Evolutionary conservation across 1,140 invertebrate species (phyloP).

Genomic region (Rhopalosiphum maidis): DNA sequence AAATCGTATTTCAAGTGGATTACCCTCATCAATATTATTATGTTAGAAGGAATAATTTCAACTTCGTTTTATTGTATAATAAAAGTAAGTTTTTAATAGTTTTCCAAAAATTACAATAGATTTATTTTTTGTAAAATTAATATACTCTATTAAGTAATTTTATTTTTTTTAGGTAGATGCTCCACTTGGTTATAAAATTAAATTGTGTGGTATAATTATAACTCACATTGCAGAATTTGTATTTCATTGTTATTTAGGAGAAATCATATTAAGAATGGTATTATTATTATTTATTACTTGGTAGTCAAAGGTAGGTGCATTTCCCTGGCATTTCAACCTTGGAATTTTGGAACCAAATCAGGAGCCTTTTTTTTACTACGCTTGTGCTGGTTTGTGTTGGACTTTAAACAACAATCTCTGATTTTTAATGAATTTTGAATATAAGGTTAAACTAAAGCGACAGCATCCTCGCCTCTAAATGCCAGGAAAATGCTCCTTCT

Average conservation of each 20-base stretch:
- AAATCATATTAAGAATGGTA: not conserved
- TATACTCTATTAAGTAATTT: not conserved
- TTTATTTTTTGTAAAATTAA: too few relatives aligned
- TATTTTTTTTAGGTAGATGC: not conserved
- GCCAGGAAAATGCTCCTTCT: too few relatives aligned
- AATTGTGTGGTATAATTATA: not conserved
- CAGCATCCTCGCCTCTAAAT: too few relatives aligned
- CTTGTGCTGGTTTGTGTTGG: too few relatives aligned
- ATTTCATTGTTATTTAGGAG: slow-evolving; percentile 16
- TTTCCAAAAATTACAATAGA: too few relatives aligned
- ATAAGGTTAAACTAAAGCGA: too few relatives aligned
- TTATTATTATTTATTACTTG: not conserved
- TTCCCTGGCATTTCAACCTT: too few relatives aligned
- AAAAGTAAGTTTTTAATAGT: not conserved
- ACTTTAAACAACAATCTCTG: too few relatives aligned
- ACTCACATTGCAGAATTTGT: not conserved
- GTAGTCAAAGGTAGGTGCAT: too few relatives aligned
- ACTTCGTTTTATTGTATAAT: not conserved
- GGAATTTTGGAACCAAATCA: too few relatives aligned
- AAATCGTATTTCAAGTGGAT: slow-evolving; percentile 17
- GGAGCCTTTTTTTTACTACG: too few relatives aligned
- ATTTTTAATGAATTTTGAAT: too few relatives aligned
- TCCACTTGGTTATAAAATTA: not conserved
- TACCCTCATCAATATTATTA: not conserved
- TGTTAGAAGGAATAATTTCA: not conserved